Conservation (phyloP, 2,888 invertebrate species). For the Lathronympha strigana region DNA sequence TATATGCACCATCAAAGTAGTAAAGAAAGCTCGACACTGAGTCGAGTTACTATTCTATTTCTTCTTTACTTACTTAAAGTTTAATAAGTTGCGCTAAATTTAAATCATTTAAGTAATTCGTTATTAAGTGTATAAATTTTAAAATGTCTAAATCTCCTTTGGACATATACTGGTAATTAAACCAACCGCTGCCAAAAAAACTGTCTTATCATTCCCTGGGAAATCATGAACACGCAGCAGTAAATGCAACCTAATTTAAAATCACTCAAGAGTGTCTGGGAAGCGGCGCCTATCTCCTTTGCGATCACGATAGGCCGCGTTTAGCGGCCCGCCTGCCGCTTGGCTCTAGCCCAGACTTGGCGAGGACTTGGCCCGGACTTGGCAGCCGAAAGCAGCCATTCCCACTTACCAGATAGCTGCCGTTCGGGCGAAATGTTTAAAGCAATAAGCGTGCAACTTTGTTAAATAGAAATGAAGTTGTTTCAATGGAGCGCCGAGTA, state of each 20-base stretch:
- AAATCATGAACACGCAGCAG: constrained; percentile 43
- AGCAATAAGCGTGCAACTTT: constrained; percentile 36
- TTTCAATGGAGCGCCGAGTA: not conserved
- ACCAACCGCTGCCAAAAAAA: constrained; percentile 7
- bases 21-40: too few species aligned
- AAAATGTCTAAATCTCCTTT: too few species aligned
- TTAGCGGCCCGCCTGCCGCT: constrained; percentile 53
- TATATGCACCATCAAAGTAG: too few species aligned
- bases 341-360: constrained; percentile 61
- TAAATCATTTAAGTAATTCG: too few species aligned
- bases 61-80: too few species aligned
- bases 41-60: too few species aligned
- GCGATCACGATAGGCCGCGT: constrained; percentile 66
- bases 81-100: too few species aligned
- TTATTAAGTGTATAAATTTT: too few species aligned
- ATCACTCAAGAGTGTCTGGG: constrained; percentile 64
- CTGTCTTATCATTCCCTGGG: constrained; percentile 36
- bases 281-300: constrained; percentile 54
- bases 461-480: constrained; percentile 37
- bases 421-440: constrained; percentile 48
- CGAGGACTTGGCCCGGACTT: constrained; percentile 47
- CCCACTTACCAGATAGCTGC: constrained; percentile 48
- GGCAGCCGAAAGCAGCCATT: constrained; percentile 58
- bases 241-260: constrained; percentile 60
- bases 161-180: not conserved